These are phyloP conservation scores for Oxycera nigricornis DNA, from an alignment of 2,888 invertebrate species.

Conservation along the genomic window DNA sequence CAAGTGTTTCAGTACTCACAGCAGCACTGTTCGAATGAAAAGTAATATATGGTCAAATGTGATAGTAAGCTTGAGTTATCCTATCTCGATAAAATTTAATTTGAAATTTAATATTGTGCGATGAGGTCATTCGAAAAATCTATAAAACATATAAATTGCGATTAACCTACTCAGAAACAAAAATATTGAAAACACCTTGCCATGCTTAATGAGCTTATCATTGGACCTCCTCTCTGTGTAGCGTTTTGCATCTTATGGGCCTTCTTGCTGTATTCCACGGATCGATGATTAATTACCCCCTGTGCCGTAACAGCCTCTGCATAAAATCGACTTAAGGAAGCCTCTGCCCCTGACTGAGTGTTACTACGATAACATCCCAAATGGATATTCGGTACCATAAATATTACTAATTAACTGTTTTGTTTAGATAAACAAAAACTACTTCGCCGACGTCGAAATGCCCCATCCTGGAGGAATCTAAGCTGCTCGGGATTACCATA, in stretches of 20 bases:
- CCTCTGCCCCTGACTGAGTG: not conserved
- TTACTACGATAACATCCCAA: not conserved
- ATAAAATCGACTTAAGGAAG: not conserved
- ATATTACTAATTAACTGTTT: conserved; percentile 30
- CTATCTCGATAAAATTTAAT: too few relatives aligned
- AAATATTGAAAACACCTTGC: too few relatives aligned
- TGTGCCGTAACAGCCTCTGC: not conserved
- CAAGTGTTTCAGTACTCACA: not conserved
- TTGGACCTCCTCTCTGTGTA: too few relatives aligned
- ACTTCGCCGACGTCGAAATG: not conserved
- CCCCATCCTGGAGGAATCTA: not conserved
- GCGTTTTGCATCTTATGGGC: too few relatives aligned
- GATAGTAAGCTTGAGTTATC: too few relatives aligned
- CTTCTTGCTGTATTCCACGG: too few relatives aligned
- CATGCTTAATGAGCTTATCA: too few relatives aligned
- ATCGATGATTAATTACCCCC: not conserved
- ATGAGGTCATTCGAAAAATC: too few relatives aligned
- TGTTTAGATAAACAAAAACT: conserved; percentile 28
- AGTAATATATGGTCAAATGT: not conserved
- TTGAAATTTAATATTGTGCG: too few relatives aligned
- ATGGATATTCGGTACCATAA: not conserved
- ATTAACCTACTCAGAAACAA: too few relatives aligned
- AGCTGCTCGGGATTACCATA: conserved; percentile 13
- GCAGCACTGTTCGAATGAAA: not conserved
- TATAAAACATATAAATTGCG: too few relatives aligned